phyloP scores from a whole-genome alignment of 2,888 invertebrate species.

The Dione vanillae region DNA sequence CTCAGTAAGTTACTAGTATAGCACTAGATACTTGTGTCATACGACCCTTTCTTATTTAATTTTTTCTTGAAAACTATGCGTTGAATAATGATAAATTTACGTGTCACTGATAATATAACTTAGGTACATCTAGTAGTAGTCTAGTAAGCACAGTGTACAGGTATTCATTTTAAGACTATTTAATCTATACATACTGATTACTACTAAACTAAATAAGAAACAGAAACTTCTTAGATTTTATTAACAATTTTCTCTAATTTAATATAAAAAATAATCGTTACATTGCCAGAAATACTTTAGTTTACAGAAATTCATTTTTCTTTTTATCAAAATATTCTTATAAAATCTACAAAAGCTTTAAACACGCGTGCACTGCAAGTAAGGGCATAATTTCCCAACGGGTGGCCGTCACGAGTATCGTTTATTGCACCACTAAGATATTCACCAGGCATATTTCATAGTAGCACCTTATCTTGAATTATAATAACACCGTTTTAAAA shows the following conservation, averaged over 20 bases:
- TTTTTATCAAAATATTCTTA: slow-evolving; percentile 14
- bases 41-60: too few relatives aligned
- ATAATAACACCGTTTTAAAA: not conserved
- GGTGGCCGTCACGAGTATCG: slow-evolving; percentile 31
- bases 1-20: too few relatives aligned
- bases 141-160: too few relatives aligned
- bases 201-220: too few relatives aligned
- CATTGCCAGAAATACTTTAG: not conserved
- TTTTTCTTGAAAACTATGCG: too few relatives aligned
- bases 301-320: not conserved
- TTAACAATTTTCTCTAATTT: not conserved
- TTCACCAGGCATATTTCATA: slow-evolving; percentile 31
- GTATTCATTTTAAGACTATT: too few relatives aligned
- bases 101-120: too few relatives aligned
- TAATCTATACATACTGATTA: not conserved
- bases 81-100: too few relatives aligned
- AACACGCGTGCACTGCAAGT: slow-evolving; percentile 35
- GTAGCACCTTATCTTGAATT: slow-evolving; percentile 17
- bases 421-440: slow-evolving; percentile 34
- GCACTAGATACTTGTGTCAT: too few relatives aligned
- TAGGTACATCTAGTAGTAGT: too few relatives aligned
- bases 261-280: not conserved
- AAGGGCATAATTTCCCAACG: slow-evolving; percentile 40
- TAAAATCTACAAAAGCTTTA: slow-evolving; percentile 17
- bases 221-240: too few relatives aligned